These are phyloP conservation scores for Pseudorhombus dupliciocellatus DNA, from an alignment of 2,113 vertebrate species.

Conservation along the genomic window DNA sequence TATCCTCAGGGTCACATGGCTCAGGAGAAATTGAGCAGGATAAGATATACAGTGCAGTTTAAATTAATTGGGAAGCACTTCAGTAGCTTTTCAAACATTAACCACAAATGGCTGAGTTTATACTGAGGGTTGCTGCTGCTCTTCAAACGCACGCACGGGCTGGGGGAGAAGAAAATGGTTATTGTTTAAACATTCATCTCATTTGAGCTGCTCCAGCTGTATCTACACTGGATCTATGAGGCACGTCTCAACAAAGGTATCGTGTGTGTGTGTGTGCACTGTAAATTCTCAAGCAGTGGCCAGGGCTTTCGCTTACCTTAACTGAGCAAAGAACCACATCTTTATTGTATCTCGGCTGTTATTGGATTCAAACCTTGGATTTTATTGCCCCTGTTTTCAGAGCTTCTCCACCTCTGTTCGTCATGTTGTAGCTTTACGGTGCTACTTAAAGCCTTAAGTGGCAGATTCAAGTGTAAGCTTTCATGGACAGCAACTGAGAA, in stretches of 20 bases:
- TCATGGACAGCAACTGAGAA: background rate
- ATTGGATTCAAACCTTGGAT: constrained; percentile 3
- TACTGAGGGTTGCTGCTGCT: constrained; percentile 43
- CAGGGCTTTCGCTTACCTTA: constrained; percentile 32
- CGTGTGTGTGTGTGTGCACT: constrained; percentile 21
- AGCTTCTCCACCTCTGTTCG: background rate
- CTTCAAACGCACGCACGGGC: constrained; percentile 44
- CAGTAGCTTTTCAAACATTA: constrained; percentile 71
- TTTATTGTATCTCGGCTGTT: constrained; percentile 2
- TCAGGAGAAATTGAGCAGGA: constrained; percentile 36
- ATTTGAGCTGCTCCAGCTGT: constrained; percentile 77
- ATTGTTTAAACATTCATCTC: constrained; percentile 76
- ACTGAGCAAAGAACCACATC: constrained; percentile 9
- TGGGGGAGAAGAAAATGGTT: constrained; percentile 58
- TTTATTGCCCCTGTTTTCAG: constrained; percentile 10
- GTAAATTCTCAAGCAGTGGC: constrained; percentile 22
- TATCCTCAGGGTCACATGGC: constrained; percentile 46
- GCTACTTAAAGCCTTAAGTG: background rate
- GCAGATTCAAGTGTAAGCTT: background rate
- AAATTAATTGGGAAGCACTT: constrained; percentile 66
- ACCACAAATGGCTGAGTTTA: constrained; percentile 61
- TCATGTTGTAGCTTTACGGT: background rate
- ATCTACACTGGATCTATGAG: constrained; percentile 45
- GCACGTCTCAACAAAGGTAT: constrained; percentile 42
- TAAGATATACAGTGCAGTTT: constrained; percentile 48